Evolutionary conservation across 1,140 invertebrate genomes (phyloP).

Genomic region (Pteromalus puparum): DNA sequence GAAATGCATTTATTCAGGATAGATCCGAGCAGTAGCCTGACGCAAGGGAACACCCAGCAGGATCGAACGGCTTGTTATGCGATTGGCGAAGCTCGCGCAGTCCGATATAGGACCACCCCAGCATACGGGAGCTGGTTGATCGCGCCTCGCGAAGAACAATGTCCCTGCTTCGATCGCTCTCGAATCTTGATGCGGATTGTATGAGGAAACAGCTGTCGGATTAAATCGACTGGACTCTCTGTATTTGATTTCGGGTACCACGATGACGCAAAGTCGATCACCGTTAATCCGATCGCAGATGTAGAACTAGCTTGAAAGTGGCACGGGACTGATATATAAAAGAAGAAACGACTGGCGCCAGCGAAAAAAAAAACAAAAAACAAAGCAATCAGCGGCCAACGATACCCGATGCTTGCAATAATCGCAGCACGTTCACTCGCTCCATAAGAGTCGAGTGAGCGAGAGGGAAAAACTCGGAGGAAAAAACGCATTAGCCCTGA

Average conservation of each 20-base stretch:
- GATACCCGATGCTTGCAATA: too few species aligned
- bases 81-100: background rate
- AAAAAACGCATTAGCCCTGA: background rate
- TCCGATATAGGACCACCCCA: conserved; percentile 17
- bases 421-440: background rate
- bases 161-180: background rate
- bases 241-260: too few species aligned
- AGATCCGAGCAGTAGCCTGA: background rate
- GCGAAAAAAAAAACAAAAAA: background rate
- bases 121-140: background rate
- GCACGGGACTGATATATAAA: too few species aligned
- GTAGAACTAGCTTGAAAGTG: too few species aligned
- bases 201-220: background rate
- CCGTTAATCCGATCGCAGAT: background rate
- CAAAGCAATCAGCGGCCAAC: too few species aligned
- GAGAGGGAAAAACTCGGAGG: background rate
- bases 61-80: conserved; percentile 21
- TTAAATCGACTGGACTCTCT: background rate
- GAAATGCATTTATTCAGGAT: conserved; percentile 43
- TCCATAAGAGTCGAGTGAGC: background rate
- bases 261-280: too few species aligned
- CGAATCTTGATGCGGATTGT: background rate
- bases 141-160: conserved; percentile 18
- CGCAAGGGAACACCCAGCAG: conserved; percentile 34
- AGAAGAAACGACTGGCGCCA: too few species aligned